phyloP scores from a whole-genome alignment of 2,797 vertebrate genomes.

The Phoeniculus purpureus region DNA sequence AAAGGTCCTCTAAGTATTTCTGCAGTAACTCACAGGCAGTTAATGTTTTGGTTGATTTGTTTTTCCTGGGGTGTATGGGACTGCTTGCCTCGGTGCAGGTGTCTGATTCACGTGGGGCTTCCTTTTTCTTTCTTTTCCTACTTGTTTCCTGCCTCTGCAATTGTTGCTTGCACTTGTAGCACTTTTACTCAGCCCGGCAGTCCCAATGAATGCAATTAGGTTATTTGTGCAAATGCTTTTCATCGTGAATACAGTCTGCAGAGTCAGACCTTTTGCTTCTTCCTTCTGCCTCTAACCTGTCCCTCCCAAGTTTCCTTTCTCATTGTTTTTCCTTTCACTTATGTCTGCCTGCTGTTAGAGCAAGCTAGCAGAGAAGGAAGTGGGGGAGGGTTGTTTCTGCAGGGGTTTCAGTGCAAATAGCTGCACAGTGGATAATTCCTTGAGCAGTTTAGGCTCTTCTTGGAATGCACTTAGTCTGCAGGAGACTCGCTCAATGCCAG shows the following conservation, averaged over 20 bases:
- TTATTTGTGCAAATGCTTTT: constrained; percentile 55
- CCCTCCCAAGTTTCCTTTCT: constrained; percentile 70
- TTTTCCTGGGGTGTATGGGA: constrained; percentile 54
- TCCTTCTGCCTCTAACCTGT: constrained; percentile 70
- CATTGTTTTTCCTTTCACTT: constrained; percentile 72
- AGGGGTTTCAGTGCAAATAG: constrained; percentile 37
- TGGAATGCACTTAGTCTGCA: background rate
- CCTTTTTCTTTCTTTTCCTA: constrained; percentile 67
- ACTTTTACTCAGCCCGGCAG: constrained; percentile 46
- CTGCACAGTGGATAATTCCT: constrained; percentile 15
- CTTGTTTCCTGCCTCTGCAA: constrained; percentile 59
- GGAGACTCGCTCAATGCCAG: background rate
- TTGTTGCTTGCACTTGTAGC: constrained; percentile 38
- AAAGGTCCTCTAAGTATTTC: constrained; percentile 60
- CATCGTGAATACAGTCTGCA: constrained; percentile 36
- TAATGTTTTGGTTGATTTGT: constrained; percentile 37
- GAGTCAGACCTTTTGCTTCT: constrained; percentile 66
- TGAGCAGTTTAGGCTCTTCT: constrained; percentile 30
- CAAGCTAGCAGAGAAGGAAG: constrained; percentile 49
- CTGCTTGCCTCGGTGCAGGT: constrained; percentile 41
- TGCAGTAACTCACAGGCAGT: constrained; percentile 52
- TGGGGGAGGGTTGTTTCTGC: constrained; percentile 55
- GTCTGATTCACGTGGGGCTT: constrained; percentile 47
- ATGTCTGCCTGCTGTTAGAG: constrained; percentile 53
- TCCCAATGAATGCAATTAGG: constrained; percentile 17